Evolutionary conservation across 2,888 invertebrate species (phyloP), one percentile per base, ranked within the genome.

Genomic region (Agriotes lineatus): DNA sequence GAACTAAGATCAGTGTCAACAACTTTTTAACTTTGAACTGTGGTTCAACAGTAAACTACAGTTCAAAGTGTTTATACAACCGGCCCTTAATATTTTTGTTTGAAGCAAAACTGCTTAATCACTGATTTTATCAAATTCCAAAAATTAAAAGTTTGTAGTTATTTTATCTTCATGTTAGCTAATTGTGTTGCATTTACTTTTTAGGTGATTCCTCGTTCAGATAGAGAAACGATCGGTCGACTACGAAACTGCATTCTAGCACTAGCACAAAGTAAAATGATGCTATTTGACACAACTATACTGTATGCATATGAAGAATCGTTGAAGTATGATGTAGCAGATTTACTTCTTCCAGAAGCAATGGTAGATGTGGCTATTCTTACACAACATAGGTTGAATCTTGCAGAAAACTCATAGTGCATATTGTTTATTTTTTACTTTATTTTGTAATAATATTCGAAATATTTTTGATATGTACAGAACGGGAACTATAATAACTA

Each of bases 271-370:
- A 93, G 95, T 73, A 94, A 94, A 81, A 92, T 98, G 85, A 91
- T 96, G 88, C 85, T 99, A 1, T 97, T 92, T 77, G 97, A 98
- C 80, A 96, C 96, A 0, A 96, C 95, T 78, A 94, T 98, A 50
- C 88, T 93, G 75, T 94, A 94, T 81, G 96, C 97, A 0, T 98
- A 91, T 82, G 94, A 94, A 78, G 95, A 94, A 80, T 97, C 97
- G 4, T 83, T 90, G 39, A 93, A 94, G 81, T 96, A 96, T 81
- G 82, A 86, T 69, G 92, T 94, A 7, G 89, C 88, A 72, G 95
- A 96, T 72, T 83, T 97, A 12, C 85, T 96, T 9, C 90, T 92
- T 74, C 94, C 96, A 1, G 96, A 96, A 82, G 90, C 93, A 0
- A 94, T 94, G 88, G 86, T 93, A 10, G 95, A 96, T 85, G 87